Base-by-base conservation (phyloP, 2,797 vertebrate genomes). In the Tokudaia muenninki region DNA sequence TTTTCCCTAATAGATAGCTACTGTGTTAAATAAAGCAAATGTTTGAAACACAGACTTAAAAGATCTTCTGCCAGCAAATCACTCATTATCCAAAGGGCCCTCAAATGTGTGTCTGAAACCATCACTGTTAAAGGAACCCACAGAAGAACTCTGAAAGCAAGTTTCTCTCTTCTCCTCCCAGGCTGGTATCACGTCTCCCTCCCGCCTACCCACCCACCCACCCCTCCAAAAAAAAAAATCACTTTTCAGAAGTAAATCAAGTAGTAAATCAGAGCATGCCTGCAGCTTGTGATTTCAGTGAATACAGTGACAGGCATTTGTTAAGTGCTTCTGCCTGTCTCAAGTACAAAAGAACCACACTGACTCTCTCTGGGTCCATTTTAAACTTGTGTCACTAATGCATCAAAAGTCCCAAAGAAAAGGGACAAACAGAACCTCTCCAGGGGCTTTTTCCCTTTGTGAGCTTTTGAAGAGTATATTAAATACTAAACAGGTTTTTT, bases 211-310 rank as follows among this genome's bases (percentile, higher is more conserved):
- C n/a, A 74, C 44, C 24, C 77, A 29, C 47, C 77, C 77, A 50
- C 41, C 31, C 14, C 4, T 6, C 7, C 29, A 26, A 4, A 31
- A 59, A 79, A 79, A 78, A 65, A 84, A 16, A 79, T 14, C 74
- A 50, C 24, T 94, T 97, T 94, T 79, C 57, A 92, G 57, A 87
- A 87, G 95, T 84, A 96, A 96, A 93, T 92, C 57, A 37, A 65
- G 52, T 6, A 77, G 34, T 70, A 96, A 91, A 87, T 91, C 63
- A 55, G 94, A 86, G 83, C n/a, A 57, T 65, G 19, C 57, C 79
- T 95, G 24, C 37, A 87, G 90, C 63, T 96, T 90, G 26, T 87
- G 70, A 90, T 94, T 90, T 93, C 52, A 84, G 77, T 80, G 65
- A 92, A 50, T n/a, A 86, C 91, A 72, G 63, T 22, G 7, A 72